Base-by-base conservation (phyloP, 2,113 vertebrate species). In the Hypomesus transpacificus region DNA sequence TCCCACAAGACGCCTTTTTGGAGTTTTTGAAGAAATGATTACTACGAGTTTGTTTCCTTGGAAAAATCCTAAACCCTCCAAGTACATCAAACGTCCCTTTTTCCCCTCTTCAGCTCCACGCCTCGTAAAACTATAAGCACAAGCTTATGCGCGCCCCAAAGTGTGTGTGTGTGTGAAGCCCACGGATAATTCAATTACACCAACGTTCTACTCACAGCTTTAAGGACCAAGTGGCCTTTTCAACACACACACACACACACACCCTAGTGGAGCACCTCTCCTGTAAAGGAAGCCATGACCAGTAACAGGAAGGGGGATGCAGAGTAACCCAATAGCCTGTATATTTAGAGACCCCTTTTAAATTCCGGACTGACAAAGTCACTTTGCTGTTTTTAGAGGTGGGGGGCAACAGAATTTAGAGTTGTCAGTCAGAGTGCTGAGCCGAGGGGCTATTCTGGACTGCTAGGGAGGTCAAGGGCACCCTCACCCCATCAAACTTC, bases 291-390 rank as follows among this genome's bases (percentile, higher is more conserved):
- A 39, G 72, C 69, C 51, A 79, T 76, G 80, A 83, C 82, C 75
- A 20, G 50, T 63, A 75, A 61, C 77, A 76, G 76, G 72, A 80
- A 76, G 72, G 76, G 75, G 14, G 60, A 72, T 78, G 31, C 70
- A 21, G 14, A 72, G 85, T 85, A 88, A 90, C 83, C 70, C 77
- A 82, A 85, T 76, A 85, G 82, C 69, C 73, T 71, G 66, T 84
- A 82, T 82, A 85, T 87, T 86, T 84, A 85, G 68, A 77, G 79
- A 73, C 26, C 60, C 70, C 82, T 85, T 84, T 83, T 66, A 84
- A 83, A 87, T 81, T 77, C 77, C 81, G 78, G 74, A 74, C 24
- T 52, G 50, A 62, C 70, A 4, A 57, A 84, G 82, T 84, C 85
- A 87, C 73, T 73, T 69, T 69, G 79, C 87, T 83, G 76, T 81